Evolutionary conservation across 2,113 vertebrate species (phyloP).

Genomic region (Ascaphus truei): DNA sequence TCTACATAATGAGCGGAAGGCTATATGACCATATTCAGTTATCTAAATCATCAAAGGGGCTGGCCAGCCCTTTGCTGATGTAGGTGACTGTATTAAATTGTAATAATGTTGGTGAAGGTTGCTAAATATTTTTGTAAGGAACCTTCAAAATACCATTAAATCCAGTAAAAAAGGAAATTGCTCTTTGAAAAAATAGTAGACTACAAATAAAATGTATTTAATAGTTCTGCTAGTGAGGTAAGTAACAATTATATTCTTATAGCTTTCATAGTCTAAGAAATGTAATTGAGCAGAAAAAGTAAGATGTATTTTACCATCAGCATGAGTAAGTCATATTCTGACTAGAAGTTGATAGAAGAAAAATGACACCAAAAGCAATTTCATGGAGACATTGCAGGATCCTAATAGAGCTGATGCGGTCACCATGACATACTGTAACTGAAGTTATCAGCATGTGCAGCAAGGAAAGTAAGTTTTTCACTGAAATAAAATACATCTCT

Average conservation of each 20-base stretch:
- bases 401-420: conserved; percentile 3
- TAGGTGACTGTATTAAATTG: no score
- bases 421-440: conserved; percentile 13
- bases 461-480: neutral
- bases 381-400: neutral
- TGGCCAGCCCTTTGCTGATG: no score
- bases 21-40: no score
- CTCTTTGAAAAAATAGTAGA: neutral
- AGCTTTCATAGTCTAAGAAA: neutral
- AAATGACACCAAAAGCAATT: conserved; percentile 27
- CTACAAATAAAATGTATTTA: no score
- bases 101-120: no score
- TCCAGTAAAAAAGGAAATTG: neutral
- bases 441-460: neutral
- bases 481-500: conserved; percentile 5
- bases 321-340: conserved; percentile 4
- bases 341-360: conserved; percentile 12
- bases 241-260: conserved; percentile 7
- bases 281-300: conserved; percentile 7
- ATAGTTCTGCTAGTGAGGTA: neutral
- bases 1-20: no score
- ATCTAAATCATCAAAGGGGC: no score
- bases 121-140: no score
- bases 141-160: neutral
- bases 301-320: conserved; percentile 4